phyloP scores from a whole-genome alignment of 2,797 vertebrate species.

The Notoglanidium macrostoma region DNA sequence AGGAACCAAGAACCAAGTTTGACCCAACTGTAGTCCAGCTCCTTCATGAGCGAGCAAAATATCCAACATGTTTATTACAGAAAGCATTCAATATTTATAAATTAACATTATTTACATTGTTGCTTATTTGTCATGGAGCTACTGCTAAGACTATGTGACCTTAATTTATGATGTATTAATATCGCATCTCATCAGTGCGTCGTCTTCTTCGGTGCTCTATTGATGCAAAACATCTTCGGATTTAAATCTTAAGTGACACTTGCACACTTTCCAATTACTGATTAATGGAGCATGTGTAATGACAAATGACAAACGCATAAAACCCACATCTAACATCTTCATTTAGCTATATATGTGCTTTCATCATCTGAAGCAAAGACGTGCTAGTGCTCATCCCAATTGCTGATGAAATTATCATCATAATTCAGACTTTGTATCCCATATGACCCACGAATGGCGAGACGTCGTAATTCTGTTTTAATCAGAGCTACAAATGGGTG shows the following conservation, averaged over 20 bases:
- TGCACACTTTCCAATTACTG: conserved; percentile 25
- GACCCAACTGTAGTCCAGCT: neutral
- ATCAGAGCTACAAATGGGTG: conserved; percentile 38
- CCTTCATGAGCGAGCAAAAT: neutral
- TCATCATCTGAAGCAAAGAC: neutral
- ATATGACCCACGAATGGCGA: neutral
- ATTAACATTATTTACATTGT: neutral
- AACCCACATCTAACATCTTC: neutral
- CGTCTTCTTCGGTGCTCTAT: conserved; percentile 5
- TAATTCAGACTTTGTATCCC: neutral
- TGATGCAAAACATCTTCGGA: conserved; percentile 9
- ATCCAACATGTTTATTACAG: neutral
- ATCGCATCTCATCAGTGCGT: neutral
- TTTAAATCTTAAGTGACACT: conserved; percentile 39
- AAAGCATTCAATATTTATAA: neutral
- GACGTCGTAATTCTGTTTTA: conserved; percentile 12
- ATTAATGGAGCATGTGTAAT: conserved; percentile 34
- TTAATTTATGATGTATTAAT: neutral
- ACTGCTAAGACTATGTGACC: neutral
- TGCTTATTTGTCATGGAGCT: neutral
- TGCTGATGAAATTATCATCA: neutral
- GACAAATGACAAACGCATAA: conserved; percentile 14
- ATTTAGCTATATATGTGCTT: neutral
- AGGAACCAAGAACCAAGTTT: neutral
- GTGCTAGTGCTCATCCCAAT: neutral